These are phyloP conservation scores for Aricia artaxerxes DNA, from an alignment of 2,888 invertebrate genomes.

Conservation along the genomic window DNA sequence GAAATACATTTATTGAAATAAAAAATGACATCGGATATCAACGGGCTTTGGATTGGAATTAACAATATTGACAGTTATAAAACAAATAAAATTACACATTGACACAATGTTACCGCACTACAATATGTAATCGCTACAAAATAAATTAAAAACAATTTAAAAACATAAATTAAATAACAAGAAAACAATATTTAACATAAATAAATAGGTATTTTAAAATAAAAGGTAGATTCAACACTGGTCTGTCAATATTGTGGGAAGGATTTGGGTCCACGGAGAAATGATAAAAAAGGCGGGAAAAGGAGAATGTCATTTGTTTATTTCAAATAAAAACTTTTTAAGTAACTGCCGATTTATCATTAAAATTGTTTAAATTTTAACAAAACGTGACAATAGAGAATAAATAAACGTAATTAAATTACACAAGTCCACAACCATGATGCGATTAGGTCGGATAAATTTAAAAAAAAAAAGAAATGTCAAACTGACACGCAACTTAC, in stretches of 20 bases:
- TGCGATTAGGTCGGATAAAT: slow-evolving; percentile 47
- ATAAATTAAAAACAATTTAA: slow-evolving; percentile 75
- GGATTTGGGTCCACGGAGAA: slow-evolving; percentile 45
- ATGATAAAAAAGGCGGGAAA: slow-evolving; percentile 40
- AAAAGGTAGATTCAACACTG: slow-evolving; percentile 75
- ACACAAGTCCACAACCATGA: slow-evolving; percentile 61
- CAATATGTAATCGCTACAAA: slow-evolving; percentile 64
- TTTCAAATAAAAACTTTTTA: slow-evolving; percentile 74
- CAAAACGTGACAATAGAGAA: slow-evolving; percentile 65
- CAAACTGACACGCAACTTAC: slow-evolving; percentile 68
- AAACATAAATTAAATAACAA: slow-evolving; percentile 75
- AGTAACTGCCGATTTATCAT: slow-evolving; percentile 73
- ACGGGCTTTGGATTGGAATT: slow-evolving; percentile 72
- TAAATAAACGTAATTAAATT: slow-evolving; percentile 54
- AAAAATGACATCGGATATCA: slow-evolving; percentile 74
- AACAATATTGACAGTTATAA: slow-evolving; percentile 75
- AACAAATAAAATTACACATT: slow-evolving; percentile 32
- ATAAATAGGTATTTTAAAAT: slow-evolving; percentile 72
- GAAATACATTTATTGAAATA: slow-evolving; percentile 80
- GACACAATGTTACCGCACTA: slow-evolving; percentile 37
- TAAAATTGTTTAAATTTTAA: slow-evolving; percentile 69
- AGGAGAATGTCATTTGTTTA: slow-evolving; percentile 72
- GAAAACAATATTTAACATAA: slow-evolving; percentile 63
- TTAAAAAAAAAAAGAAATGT: slow-evolving; percentile 43
- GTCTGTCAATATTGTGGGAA: slow-evolving; percentile 78